Percentiles rank a stretch among this genome's conserved stretches.
Evolutionary conservation across 2,797 vertebrate species (phyloP).

Genomic region (Phataginus tetradactyla): DNA sequence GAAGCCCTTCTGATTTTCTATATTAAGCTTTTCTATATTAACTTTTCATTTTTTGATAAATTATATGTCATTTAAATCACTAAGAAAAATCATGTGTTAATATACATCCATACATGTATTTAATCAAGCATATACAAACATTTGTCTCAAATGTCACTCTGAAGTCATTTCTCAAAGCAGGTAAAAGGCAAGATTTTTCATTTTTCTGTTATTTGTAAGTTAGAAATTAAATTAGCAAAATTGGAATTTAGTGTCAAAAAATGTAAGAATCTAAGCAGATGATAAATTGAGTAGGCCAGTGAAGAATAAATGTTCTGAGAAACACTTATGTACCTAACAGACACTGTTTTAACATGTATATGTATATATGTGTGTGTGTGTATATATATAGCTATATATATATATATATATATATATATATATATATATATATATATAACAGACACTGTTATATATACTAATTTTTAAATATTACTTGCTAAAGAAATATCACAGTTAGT

Average conservation of each 20-base stretch:
- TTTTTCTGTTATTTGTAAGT: slow-evolving; percentile 16
- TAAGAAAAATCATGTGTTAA: slow-evolving; percentile 24
- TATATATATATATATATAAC: too few species aligned
- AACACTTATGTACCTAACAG: background rate
- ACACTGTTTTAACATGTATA: background rate
- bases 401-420: too few species aligned
- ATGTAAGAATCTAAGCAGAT: background rate
- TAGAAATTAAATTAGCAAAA: slow-evolving; percentile 51
- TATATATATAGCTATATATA: too few species aligned
- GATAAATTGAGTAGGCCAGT: background rate
- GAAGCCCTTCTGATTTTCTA: background rate
- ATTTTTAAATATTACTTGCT: background rate
- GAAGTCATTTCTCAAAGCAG: slow-evolving; percentile 46
- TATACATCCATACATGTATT: background rate
- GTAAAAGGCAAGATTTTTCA: slow-evolving; percentile 33
- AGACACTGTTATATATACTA: background rate
- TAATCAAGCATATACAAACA: slow-evolving; percentile 27
- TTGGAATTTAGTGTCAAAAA: slow-evolving; percentile 12
- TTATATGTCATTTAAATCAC: background rate
- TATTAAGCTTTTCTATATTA: background rate
- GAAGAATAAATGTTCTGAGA: background rate
- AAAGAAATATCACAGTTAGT: background rate
- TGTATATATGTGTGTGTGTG: too few species aligned
- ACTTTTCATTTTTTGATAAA: slow-evolving; percentile 39
- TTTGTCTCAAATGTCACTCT: slow-evolving; percentile 31